Conservation (phyloP, 2,797 vertebrate genomes). For the Gymnothorax reevesii region DNA sequence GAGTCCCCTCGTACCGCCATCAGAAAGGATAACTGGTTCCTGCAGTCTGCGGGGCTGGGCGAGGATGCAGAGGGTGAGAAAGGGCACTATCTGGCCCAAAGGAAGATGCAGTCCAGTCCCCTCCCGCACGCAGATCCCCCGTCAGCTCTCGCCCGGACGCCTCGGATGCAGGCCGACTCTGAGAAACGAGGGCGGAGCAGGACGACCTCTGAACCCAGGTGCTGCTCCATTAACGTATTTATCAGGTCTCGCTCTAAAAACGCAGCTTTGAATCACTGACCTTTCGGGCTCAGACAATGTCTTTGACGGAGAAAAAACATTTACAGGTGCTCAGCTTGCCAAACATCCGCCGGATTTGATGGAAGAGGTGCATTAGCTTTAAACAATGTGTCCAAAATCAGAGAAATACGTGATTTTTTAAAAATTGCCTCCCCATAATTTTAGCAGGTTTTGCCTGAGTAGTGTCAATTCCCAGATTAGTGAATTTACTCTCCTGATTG, state of each 20-base stretch:
- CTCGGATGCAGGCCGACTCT: conserved; percentile 70
- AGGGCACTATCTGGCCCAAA: conserved; percentile 55
- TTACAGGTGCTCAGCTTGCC: background rate
- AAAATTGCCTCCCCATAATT: background rate
- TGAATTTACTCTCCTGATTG: background rate
- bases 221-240: conserved; percentile 24
- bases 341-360: background rate
- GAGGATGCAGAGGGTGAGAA: conserved; percentile 46
- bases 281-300: background rate
- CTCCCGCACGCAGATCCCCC: conserved; percentile 49
- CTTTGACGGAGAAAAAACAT: background rate
- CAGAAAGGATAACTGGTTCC: conserved; percentile 39
- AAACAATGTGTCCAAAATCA: background rate
- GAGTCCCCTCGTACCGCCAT: conserved; percentile 37
- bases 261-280: background rate
- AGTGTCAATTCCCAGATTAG: background rate
- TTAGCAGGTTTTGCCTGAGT: background rate
- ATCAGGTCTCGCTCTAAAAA: background rate
- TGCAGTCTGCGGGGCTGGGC: conserved; percentile 34
- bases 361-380: background rate
- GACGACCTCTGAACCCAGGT: conserved; percentile 71
- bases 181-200: conserved; percentile 73
- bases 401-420: background rate
- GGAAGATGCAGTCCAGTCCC: conserved; percentile 51
- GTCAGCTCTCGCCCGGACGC: conserved; percentile 47